Evolutionary conservation across 2,888 invertebrate genomes (phyloP), one percentile per base, ranked within the genome.

Genomic region (Polietes domitor): DNA sequence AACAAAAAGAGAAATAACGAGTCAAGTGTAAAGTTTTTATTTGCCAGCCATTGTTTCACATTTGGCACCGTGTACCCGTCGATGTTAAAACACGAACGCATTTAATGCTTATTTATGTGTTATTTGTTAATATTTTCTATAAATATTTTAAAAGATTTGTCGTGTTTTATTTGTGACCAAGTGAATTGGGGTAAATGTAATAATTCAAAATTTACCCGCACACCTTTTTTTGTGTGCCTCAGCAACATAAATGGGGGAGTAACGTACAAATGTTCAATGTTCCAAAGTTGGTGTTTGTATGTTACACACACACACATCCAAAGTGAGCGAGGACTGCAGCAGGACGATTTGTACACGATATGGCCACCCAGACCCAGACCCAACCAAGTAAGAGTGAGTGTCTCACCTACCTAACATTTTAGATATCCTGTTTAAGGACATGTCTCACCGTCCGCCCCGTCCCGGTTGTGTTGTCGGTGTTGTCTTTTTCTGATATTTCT

Each of bases 371-470:
- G n/a, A n/a, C n/a, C n/a, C n/a, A n/a, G n/a, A n/a, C n/a, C 5
- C 24, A 21, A 21, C 55, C 19, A 55, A 21, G 55, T 55, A 9
- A 55, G 24, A 21, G 55, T 19, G 21, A 55, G 55, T 19, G 26
- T 53, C 21, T 12, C 17, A n/a, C 17, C 21, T 63, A 53, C 37
- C 21, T 12, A 43, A 73, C 73, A 55, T 65, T 41, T 37, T 55
- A 76, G 65, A 78, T 78, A 72, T 79, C 79, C 82, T 79, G 65
- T 72, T 75, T 76, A 72, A 75, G 75, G 75, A 79, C 72, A 78
- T 72, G 58, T 61, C 58, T 75, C 15, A 15, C 19, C 53, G 53
- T 19, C 43, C 12, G 10, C n/a, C n/a, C n/a, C n/a, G n/a, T n/a
- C n/a, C n/a, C 12, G 17, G 32, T 32, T 72, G 71, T 53, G 21